Conservation (phyloP, 1,140 invertebrate genomes). For the Drosophila parabipectinata region DNA sequence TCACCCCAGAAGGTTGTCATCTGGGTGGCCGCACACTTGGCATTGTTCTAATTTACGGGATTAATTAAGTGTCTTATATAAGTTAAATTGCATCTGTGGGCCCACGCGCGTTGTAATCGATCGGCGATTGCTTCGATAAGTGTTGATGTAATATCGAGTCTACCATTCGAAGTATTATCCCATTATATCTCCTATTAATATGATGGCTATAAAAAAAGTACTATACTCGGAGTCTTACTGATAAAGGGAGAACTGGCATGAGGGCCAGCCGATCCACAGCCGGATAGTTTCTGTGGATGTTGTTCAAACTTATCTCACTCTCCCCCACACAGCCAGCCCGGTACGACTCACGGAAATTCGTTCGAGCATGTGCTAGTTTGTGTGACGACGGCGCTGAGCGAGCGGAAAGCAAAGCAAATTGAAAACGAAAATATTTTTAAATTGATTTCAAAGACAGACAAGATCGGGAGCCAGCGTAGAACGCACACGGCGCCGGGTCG, state of each 20-base stretch:
- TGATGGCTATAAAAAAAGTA: neutral
- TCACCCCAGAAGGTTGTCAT: slow-evolving; percentile 19
- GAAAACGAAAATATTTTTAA: slow-evolving; percentile 80
- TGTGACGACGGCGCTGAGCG: slow-evolving; percentile 23
- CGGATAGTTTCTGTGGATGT: slow-evolving; percentile 54
- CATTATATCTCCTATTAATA: neutral
- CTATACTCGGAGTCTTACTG: slow-evolving; percentile 5
- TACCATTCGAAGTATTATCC: neutral
- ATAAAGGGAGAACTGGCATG: slow-evolving; percentile 14
- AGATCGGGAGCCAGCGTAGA: slow-evolving; percentile 44
- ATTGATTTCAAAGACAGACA: slow-evolving; percentile 76
- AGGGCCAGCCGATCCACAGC: slow-evolving; percentile 6
- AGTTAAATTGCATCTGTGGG: slow-evolving; percentile 8
- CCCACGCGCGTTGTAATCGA: slow-evolving; percentile 10
- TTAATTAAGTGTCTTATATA: slow-evolving; percentile 13
- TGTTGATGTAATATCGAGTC: neutral
- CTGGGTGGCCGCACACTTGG: neutral
- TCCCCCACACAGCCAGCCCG: slow-evolving; percentile 9
- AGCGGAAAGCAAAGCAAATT: slow-evolving; percentile 56
- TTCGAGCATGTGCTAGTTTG: neutral
- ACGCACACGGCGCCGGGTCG: slow-evolving; percentile 20
- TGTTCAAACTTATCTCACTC: slow-evolving; percentile 49
- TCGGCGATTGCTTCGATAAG: slow-evolving; percentile 1
- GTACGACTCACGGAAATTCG: neutral
- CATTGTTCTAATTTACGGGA: slow-evolving; percentile 1